phyloP scores from a whole-genome alignment of 2,113 vertebrate genomes.

The Gymnarchus niloticus region DNA sequence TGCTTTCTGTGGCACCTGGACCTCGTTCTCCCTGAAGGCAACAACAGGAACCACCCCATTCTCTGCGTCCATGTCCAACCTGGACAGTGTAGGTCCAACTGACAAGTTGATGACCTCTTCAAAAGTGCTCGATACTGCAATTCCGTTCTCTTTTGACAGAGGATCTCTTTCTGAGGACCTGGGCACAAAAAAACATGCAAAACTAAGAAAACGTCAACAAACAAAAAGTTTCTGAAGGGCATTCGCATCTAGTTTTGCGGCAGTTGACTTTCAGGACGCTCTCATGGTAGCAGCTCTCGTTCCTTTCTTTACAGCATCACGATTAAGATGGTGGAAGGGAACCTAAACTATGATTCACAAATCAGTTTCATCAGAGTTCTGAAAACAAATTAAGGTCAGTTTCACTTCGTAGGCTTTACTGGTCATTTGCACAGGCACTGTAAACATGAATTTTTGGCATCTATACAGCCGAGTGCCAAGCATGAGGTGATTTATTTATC shows the following conservation, averaged over 20 bases:
- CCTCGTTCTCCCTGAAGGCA: constrained; percentile 83
- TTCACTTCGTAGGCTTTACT: too few relatives aligned
- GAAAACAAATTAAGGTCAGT: too few relatives aligned
- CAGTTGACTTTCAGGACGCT: not conserved
- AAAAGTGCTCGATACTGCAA: constrained; percentile 66
- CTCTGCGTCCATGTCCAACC: constrained; percentile 66
- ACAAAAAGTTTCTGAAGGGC: not conserved
- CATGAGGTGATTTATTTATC: too few relatives aligned
- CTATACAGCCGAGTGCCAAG: too few relatives aligned
- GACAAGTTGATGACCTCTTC: constrained; percentile 86
- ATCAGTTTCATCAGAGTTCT: too few relatives aligned
- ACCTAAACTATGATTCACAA: not conserved
- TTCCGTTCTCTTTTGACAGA: constrained; percentile 78
- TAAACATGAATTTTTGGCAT: too few relatives aligned
- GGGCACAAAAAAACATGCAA: not conserved
- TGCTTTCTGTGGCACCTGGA: constrained; percentile 77
- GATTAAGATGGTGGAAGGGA: not conserved
- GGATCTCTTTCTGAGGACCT: constrained; percentile 49
- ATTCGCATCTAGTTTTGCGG: not conserved
- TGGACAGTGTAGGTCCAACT: constrained; percentile 70
- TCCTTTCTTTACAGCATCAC: not conserved
- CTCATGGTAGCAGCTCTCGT: not conserved
- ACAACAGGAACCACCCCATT: constrained; percentile 67
- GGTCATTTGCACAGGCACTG: too few relatives aligned
- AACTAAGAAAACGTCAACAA: not conserved